These are phyloP conservation scores for Rhogogaster chlorosoma DNA, from an alignment of 2,888 invertebrate genomes.

Conservation along the genomic window DNA sequence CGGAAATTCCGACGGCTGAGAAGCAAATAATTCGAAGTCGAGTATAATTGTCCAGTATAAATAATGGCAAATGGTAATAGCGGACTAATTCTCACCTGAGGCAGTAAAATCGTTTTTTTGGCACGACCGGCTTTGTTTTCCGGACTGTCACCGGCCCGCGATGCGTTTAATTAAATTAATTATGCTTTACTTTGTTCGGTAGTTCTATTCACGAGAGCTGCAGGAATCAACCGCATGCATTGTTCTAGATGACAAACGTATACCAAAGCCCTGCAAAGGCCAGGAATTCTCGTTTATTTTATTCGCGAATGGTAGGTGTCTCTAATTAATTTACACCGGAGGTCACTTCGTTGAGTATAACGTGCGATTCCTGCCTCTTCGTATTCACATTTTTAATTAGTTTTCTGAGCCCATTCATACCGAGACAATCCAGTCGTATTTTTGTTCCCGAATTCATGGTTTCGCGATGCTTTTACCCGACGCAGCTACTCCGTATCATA, in stretches of 20 bases:
- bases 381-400: background rate
- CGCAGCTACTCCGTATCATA: background rate
- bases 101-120: slow-evolving; percentile 1
- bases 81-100: slow-evolving; percentile 4
- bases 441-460: background rate
- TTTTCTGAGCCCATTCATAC: background rate
- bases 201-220: background rate
- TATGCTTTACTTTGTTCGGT: slow-evolving; percentile 30
- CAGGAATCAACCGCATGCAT: slow-evolving; percentile 28
- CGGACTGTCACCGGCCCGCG: background rate
- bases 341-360: background rate
- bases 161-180: slow-evolving; percentile 27
- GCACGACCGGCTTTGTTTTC: slow-evolving; percentile 11
- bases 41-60: background rate
- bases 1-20: background rate
- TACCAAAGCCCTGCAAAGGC: slow-evolving; percentile 14
- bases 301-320: background rate
- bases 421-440: background rate
- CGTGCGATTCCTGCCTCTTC: background rate
- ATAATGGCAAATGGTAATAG: background rate
- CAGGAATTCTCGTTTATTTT: background rate
- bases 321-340: slow-evolving; percentile 15
- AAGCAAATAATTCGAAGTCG: background rate
- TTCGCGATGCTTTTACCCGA: background rate
- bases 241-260: slow-evolving; percentile 29